Evolutionary conservation across 2,888 invertebrate species (phyloP).

Genomic region (Trilocha varians): DNA sequence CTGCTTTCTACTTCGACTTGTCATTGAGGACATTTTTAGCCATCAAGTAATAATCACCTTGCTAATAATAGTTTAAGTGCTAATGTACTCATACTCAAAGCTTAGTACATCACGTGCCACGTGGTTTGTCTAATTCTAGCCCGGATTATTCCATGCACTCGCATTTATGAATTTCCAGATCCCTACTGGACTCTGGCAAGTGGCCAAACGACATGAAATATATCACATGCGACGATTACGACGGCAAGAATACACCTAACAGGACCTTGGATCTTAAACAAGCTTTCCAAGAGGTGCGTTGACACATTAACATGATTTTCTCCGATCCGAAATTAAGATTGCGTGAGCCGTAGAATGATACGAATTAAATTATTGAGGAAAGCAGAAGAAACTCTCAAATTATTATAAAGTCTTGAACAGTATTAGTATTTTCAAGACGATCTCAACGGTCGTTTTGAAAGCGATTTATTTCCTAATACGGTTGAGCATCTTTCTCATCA

Average conservation of each 20-base stretch:
- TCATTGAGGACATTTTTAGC: conserved; percentile 81
- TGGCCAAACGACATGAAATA: conserved; percentile 84
- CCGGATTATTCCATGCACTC: conserved; percentile 53
- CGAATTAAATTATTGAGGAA: not conserved
- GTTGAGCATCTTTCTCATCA: conserved; percentile 20
- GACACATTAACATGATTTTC: conserved; percentile 17
- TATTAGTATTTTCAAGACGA: no score
- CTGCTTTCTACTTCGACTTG: conserved; percentile 92
- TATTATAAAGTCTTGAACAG: no score
- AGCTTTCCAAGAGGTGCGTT: conserved; percentile 77
- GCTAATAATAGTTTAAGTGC: conserved; percentile 30
- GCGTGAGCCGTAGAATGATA: not conserved
- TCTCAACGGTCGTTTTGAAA: no score
- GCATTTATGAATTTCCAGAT: conserved; percentile 70
- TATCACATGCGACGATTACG: conserved; percentile 84
- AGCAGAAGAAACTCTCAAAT: no score
- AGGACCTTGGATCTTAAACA: conserved; percentile 80
- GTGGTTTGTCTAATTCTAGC: conserved; percentile 52
- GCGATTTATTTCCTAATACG: no score
- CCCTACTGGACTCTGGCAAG: conserved; percentile 79
- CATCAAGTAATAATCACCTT: conserved; percentile 77
- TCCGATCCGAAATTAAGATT: not conserved
- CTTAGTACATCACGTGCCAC: conserved; percentile 39
- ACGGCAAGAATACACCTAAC: conserved; percentile 82
- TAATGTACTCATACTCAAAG: conserved; percentile 36